These are phyloP conservation scores for Plemyria rubiginata DNA, from an alignment of 2,888 invertebrate genomes.

Conservation along the genomic window DNA sequence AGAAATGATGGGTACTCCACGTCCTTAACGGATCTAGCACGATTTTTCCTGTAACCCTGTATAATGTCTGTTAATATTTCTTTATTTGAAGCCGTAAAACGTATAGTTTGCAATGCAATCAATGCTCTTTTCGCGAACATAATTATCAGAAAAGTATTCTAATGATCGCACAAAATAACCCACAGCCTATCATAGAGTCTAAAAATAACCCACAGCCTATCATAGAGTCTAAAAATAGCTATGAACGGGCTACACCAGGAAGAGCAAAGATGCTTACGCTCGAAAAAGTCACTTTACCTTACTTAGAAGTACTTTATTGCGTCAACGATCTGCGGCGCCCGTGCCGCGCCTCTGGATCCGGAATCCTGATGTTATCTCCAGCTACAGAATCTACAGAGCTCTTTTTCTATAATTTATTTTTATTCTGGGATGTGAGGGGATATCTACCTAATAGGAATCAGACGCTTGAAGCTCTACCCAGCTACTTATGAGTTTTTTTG, in stretches of 20 bases:
- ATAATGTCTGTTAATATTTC: too few species aligned
- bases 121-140: too few species aligned
- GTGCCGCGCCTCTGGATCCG: background rate
- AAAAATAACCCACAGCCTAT: background rate
- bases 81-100: too few species aligned
- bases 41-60: too few species aligned
- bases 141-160: background rate
- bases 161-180: background rate
- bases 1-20: too few species aligned
- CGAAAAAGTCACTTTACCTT: background rate
- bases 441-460: too few species aligned
- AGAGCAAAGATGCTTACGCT: background rate
- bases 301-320: background rate
- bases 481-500: too few species aligned
- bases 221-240: background rate
- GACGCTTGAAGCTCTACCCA: too few species aligned
- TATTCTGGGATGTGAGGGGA: too few species aligned
- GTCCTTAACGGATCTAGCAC: too few species aligned
- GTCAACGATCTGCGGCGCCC: background rate
- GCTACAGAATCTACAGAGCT: background rate
- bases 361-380: background rate
- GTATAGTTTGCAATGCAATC: too few species aligned
- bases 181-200: background rate
- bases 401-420: too few species aligned
- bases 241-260: background rate